Evolutionary conservation across 2,888 invertebrate species (phyloP).

Genomic region (Girardia tigrina): DNA sequence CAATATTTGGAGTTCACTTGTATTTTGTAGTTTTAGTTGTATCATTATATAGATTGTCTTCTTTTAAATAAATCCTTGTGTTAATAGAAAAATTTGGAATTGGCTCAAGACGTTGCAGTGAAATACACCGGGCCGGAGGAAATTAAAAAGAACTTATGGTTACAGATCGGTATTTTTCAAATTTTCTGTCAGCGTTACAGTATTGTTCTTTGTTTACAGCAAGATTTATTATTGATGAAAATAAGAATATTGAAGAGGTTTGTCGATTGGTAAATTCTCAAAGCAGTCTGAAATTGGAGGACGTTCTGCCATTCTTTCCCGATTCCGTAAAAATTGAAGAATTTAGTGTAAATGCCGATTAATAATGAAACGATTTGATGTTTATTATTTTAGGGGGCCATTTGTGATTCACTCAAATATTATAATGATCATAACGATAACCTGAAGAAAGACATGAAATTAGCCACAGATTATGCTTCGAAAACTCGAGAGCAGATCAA

Average conservation of each 20-base stretch:
- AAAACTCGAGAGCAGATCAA: not conserved
- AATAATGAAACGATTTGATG: too few relatives aligned
- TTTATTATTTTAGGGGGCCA: too few relatives aligned
- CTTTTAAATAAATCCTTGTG: too few relatives aligned
- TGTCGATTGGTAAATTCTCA: not conserved
- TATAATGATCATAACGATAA: not conserved
- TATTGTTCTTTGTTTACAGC: not conserved
- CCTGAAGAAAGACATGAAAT: not conserved
- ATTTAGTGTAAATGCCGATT: not conserved
- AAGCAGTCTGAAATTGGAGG: not conserved
- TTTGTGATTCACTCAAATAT: not conserved
- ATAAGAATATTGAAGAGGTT: not conserved
- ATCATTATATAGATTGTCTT: too few relatives aligned
- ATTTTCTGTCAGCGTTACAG: not conserved
- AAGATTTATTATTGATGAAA: not conserved
- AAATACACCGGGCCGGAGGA: not conserved
- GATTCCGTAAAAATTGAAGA: not conserved
- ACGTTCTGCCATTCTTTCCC: not conserved
- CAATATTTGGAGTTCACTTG: too few relatives aligned
- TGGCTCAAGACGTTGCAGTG: not conserved
- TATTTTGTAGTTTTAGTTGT: too few relatives aligned
- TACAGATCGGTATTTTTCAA: not conserved
- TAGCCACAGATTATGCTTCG: not conserved
- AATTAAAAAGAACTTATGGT: not conserved
- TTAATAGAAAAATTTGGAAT: not conserved